Base-by-base conservation (phyloP, 2,113 vertebrate genomes). In the Martes martes region DNA sequence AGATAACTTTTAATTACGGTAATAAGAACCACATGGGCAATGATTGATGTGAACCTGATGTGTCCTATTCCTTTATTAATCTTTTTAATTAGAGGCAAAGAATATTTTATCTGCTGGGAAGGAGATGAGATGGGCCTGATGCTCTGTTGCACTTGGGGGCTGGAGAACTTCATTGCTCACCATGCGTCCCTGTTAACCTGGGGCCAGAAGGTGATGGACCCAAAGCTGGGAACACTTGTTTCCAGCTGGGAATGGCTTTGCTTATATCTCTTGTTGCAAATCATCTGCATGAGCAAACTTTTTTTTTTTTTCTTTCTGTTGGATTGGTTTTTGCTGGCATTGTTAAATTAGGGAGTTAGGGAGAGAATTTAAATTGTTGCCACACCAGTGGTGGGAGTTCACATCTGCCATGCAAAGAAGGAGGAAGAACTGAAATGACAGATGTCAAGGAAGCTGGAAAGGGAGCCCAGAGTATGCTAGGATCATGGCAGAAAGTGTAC, bases 81-180 rank as follows among this genome's bases (percentile, higher is more conserved):
- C 98, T 99, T 99, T 98, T 98, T 99, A 99, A 98, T 97, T 99
- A 99, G 99, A 99, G 94, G 97, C 97, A 97, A 98, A 88, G 99
- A 99, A 98, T 99, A 98, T 97, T 99, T 99, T 98, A 99, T 99
- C 98, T 99, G 99, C 98, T 97, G 97, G 96, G 98, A 99, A 97
- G 97, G 96, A 96, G 98, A 99, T 88, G 97, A 99, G 98, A 98
- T 97, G 98, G 98, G 96, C 95, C 96, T 93, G 98, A 99, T 97
- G 97, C 98, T 97, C 97, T 98, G 71, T 97, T 99, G 97, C 98
- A 98, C 97, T 99, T 99, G 98, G 98, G 69, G 98, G 98, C 98
- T 99, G 98, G 84, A 99, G 96, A 99, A 97, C 91, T 96, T 98
- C 82, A 91, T 98, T 95, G 98, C 98, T 98, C 98, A 98, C 96